Evolutionary conservation across 2,113 vertebrate genomes (phyloP), one percentile per base, ranked within the genome.

Genomic region (Corydoras maculifer): DNA sequence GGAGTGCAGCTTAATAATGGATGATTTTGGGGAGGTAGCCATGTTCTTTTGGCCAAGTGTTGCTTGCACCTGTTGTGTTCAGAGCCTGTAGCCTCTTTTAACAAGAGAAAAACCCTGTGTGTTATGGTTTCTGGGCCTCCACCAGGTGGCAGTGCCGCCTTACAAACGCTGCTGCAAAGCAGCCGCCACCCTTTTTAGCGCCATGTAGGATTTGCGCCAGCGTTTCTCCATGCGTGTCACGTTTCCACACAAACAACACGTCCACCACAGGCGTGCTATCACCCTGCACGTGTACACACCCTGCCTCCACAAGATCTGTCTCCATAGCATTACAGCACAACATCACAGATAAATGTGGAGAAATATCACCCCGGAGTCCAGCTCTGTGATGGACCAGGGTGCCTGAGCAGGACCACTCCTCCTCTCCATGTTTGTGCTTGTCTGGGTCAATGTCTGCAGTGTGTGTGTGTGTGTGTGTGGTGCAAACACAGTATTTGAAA

Each of bases 141-240:
- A 75, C 69, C 73, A 80, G 78, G 73, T 58, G 73, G 62, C 62
- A 48, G 60, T 58, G 59, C 58, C 67, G 31, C 10, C 25, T 7
- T n/a, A 65, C 55, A 64, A 77, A 80, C 50, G 2, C 14, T 9
- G 29, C 10, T 18, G 8, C 18, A 5, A 8, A 3, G 4, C 58
- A 67, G 78, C 75, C 75, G 65, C 72, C 78, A 75, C 78, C 78
- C 75, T 63, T 69, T 70, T 75, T 70, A 66, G 57, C 59, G 51
- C 70, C 77, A 32, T 66, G 30, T 50, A 62, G 69, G 72, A 72
- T 62, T 69, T 65, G 62, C 58, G 13, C 62, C 58, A 29, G 58
- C 66, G 54, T 30, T 54, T 65, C 55, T 67, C 60, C 70, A 80
- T 80, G 73, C 75, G 43, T 70, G 73, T 80, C 78, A 80, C 76